These are phyloP conservation scores for Lonchura striata DNA, from an alignment of 2,113 vertebrate species.

Conservation along the genomic window DNA sequence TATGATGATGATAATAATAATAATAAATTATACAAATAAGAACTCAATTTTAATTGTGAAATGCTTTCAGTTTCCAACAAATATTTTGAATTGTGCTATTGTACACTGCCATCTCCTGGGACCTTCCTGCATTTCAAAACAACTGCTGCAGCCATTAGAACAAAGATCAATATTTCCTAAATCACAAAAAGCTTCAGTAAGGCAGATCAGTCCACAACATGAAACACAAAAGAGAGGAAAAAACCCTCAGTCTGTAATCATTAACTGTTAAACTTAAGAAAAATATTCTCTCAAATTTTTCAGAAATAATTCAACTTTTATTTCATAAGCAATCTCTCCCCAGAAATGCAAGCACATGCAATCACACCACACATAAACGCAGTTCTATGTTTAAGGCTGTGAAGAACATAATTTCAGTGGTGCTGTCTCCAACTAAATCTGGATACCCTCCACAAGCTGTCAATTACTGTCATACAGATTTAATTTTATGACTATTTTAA, in stretches of 20 bases:
- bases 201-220: neutral
- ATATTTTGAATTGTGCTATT: conserved; percentile 23
- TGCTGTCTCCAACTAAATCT: neutral
- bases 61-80: neutral
- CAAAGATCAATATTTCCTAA: neutral
- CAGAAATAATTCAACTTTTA: neutral
- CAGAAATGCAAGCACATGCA: neutral
- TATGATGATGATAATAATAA: neutral
- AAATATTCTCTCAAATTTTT: neutral
- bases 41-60: conserved; percentile 13
- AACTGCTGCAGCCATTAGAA: neutral
- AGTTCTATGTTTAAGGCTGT: neutral
- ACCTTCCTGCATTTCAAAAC: conserved; percentile 20
- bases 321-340: neutral
- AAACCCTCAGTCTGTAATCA: neutral
- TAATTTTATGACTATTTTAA: neutral
- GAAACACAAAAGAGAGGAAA: neutral
- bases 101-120: conserved; percentile 54
- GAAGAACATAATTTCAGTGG: neutral
- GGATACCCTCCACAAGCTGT: neutral
- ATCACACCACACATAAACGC: neutral
- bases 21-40: neutral
- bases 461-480: neutral
- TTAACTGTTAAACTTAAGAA: neutral
- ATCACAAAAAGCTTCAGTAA: neutral